These are phyloP conservation scores for Trichopoda pennipes DNA, from an alignment of 2,888 invertebrate genomes.

Conservation along the genomic window DNA sequence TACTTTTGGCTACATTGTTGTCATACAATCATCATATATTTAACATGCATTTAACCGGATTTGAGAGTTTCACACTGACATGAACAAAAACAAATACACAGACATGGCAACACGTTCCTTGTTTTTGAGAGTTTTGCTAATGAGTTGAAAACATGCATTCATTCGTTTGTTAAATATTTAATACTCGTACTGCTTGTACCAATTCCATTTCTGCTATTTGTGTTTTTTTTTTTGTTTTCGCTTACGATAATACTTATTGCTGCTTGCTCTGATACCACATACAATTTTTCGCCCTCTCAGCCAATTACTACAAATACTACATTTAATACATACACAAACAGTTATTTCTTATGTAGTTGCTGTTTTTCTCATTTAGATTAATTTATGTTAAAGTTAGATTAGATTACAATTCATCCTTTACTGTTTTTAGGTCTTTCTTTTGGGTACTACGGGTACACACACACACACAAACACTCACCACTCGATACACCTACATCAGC, in stretches of 20 bases:
- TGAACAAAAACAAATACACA: conserved; percentile 16
- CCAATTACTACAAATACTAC: background rate
- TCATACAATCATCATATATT: conserved; percentile 5
- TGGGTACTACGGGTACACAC: no score
- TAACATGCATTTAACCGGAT: conserved; percentile 33
- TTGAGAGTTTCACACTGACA: conserved; percentile 24
- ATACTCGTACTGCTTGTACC: conserved; percentile 7
- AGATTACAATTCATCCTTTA: conserved; percentile 62
- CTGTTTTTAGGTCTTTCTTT: conserved; percentile 19
- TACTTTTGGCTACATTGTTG: background rate
- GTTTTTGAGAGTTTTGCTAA: conserved; percentile 62
- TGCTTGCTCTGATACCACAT: background rate
- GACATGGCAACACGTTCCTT: conserved; percentile 48
- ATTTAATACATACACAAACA: background rate
- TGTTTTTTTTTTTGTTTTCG: background rate
- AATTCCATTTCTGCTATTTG: conserved; percentile 24
- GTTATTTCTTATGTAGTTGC: background rate
- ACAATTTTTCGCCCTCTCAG: background rate
- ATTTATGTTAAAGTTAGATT: conserved; percentile 58
- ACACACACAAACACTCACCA: background rate
- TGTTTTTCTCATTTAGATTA: conserved; percentile 56
- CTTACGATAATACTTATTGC: background rate
- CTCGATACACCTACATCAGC: background rate
- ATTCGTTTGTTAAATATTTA: conserved; percentile 48
- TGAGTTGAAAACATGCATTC: conserved; percentile 66